Conservation (phyloP, 2,888 invertebrate species). For the Euzophera pinguis region DNA sequence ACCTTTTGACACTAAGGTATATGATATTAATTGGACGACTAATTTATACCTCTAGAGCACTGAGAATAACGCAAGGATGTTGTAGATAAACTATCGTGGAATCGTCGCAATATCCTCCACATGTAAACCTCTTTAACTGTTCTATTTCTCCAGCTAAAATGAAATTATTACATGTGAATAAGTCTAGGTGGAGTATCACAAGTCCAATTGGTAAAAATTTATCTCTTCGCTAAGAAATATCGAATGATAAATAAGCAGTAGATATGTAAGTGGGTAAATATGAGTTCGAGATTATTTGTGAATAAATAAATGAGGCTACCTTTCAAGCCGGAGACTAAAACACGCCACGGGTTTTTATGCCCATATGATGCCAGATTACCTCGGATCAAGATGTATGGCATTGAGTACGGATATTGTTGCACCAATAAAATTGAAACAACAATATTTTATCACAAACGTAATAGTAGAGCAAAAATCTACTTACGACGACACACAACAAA, state of each 20-base stretch:
- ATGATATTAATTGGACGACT: not conserved
- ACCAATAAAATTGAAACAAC: conserved; percentile 23
- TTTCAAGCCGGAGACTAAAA: conserved; percentile 92
- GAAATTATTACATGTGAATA: not conserved
- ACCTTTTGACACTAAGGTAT: not conserved
- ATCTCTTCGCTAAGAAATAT: not conserved
- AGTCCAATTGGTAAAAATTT: not conserved
- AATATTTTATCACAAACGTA: not conserved
- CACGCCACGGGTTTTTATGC: conserved; percentile 92
- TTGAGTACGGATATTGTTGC: conserved; percentile 72
- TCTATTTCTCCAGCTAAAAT: conserved; percentile 87
- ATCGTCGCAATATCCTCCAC: conserved; percentile 91
- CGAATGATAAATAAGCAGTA: not conserved
- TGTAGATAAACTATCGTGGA: conserved; percentile 92
- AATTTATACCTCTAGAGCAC: conserved; percentile 85
- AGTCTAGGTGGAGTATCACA: too few species aligned
- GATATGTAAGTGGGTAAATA: not conserved
- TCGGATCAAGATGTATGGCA: conserved; percentile 95
- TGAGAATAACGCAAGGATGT: conserved; percentile 92
- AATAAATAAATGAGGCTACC: conserved; percentile 63
- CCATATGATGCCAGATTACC: conserved; percentile 93
- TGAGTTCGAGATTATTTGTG: conserved; percentile 17
- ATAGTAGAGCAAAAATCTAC: not conserved
- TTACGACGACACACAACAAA: not conserved
- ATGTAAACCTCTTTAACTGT: conserved; percentile 89